Base-by-base conservation (phyloP, 37 sponge, comb jelly and placozoan genomes). In the Trichoplax adhaerens region DNA sequence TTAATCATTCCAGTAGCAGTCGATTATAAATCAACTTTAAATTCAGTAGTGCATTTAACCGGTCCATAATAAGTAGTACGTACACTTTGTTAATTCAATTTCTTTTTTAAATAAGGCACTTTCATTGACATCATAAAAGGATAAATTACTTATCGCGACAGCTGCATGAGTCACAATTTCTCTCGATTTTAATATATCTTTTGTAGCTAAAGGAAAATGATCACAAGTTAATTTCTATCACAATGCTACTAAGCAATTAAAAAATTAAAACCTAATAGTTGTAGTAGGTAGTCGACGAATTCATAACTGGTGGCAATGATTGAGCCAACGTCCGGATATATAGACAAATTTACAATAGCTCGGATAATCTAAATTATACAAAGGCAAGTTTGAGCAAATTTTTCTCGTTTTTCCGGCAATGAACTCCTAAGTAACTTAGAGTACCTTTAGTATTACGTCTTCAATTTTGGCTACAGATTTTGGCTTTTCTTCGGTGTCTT, bases 401-500 rank as follows among this genome's bases (percentile, higher is more conserved):
- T 1, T 3, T 47, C 2, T 7, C 53, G 58, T 4, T 4, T 2
- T 53, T 29, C 29, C 29, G 29, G 29, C 29, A 29, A 29, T 29
- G 29, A 29, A 29, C 29, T 29, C 29, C 29, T 29, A 29, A 29
- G 29, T 29, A 29, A 29, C 29, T 29, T 29, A 29, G 29, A 29
- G 2, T 56, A 88, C 89, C 80, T 88, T 88, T 12, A 88, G 76
- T 63, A 88, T 56, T 2, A 88, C 80, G 75, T 84, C 89, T 70
- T 84, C 86, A 47, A 52, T 48, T 72, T 83, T 84, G 58, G 49
- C 61, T 69, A 29, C 57, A 29, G 29, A 29, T 29, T 29, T 29
- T 29, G 29, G 29, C 29, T 29, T 29, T 29, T 29, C 29, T 29
- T 29, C 29, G 29, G 29, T 29, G 29, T 29, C 29, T 29, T 29